Evolutionary conservation across 1,140 invertebrate genomes (phyloP), one percentile per base, ranked within the genome.

Genomic region (Drosophila pseudoananassae): DNA sequence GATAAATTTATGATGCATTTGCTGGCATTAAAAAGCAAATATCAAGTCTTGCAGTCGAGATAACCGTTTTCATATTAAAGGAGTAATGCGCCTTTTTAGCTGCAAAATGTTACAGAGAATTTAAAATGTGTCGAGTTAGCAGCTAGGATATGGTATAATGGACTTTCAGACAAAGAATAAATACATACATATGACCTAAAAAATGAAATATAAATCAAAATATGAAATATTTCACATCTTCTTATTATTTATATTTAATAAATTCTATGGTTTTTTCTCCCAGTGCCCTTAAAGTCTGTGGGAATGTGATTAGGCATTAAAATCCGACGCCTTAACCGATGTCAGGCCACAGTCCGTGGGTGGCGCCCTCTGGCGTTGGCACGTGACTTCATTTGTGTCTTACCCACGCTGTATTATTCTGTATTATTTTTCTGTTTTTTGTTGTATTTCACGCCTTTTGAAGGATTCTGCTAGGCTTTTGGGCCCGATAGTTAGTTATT

Each of bases 341-440:
- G 47, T 56, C 23, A 56, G n/a, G 43, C 38, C 46, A 51, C 31
- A 25, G 65, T 49, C n/a, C 33, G 53, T 73, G 61, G 51, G 55
- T 66, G 60, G 51, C 54, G 65, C 74, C 77, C 56, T 58, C 74
- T 71, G 73, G 65, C 59, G 60, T 38, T 46, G 70, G 83, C 75
- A 87, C 82, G 82, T 88, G 82, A 87, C 75, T 72, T 87, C 58
- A 71, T 87, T 84, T 66, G 57, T 40, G 53, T 70, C 33, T 40
- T 53, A 47, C 46, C 64, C 46, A 43, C 64, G 58, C 20, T 23
- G 9, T 60, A 10, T 50, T n/a, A 52, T 57, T 64, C 20, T 23
- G 9, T 60, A 10, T 50, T n/a, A 52, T 57, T 64, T 40, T 15
- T 46, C 20, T 60, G 6, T 46, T n/a, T 56, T 57, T 64, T 40